A percentile compares a stretch with the other conserved stretches of the same genome.
Conservation (phyloP, 2,797 vertebrate species). For the Sebastes umbrosus region DNA sequence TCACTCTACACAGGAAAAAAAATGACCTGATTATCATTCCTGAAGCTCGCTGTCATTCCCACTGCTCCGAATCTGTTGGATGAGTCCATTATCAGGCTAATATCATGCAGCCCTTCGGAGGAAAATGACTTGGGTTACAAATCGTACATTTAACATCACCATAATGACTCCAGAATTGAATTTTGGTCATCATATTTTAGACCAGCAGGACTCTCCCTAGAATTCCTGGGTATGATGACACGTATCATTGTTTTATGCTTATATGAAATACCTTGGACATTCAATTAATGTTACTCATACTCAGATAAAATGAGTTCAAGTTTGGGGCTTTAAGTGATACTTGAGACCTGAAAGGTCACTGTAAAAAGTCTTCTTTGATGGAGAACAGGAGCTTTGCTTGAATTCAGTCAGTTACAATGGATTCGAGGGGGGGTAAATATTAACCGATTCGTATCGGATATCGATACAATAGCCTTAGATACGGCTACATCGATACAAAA, state of each 20-base stretch:
- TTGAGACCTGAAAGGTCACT: not conserved
- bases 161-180: not conserved
- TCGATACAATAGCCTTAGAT: too few species aligned
- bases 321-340: not conserved
- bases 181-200: not conserved
- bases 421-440: not conserved
- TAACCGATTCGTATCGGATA: too few species aligned
- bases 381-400: not conserved
- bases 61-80: not conserved
- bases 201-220: not conserved
- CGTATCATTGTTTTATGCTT: not conserved
- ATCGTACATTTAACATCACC: not conserved
- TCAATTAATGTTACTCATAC: not conserved
- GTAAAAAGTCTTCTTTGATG: not conserved
- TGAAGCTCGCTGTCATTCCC: not conserved
- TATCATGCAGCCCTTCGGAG: not conserved
- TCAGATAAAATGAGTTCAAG: not conserved
- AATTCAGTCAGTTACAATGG: not conserved
- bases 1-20: not conserved
- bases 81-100: not conserved
- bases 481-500: too few species aligned
- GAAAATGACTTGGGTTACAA: not conserved
- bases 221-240: not conserved
- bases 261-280: not conserved
- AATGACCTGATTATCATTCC: slow-evolving; percentile 19